Conservation (phyloP, 2,797 vertebrate species). For the Falco cherrug region DNA sequence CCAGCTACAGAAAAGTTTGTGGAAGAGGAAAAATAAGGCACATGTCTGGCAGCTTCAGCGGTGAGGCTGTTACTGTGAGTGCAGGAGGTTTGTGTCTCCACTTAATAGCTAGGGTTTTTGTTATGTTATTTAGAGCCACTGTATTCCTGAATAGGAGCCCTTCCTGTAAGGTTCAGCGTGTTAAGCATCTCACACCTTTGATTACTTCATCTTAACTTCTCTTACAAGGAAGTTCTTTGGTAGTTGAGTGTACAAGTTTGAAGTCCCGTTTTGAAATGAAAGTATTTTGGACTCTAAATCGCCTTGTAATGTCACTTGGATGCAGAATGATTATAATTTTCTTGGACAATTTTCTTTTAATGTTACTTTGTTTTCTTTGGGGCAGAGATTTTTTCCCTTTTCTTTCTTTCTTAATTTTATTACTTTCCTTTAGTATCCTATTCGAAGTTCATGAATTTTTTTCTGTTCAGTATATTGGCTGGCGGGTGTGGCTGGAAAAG, state of each 20-base stretch:
- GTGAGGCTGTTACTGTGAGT: not conserved
- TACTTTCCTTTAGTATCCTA: not conserved
- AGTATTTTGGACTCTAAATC: not conserved
- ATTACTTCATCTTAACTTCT: not conserved
- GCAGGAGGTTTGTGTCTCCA: not conserved
- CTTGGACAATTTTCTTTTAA: not conserved
- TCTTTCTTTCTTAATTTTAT: not conserved
- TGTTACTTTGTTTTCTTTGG: not conserved
- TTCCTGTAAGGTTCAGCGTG: not conserved
- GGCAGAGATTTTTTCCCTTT: not conserved
- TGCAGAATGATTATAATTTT: not conserved
- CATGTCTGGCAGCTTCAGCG: fast-evolving
- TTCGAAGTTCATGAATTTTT: not conserved
- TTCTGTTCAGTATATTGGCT: not conserved
- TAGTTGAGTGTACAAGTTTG: not conserved
- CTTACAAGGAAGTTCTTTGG: not conserved
- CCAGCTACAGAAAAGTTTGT: not conserved
- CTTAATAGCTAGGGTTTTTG: not conserved
- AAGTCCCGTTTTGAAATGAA: not conserved
- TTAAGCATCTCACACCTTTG: not conserved
- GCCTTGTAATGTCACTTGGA: not conserved
- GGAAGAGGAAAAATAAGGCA: fast-evolving
- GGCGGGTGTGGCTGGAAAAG: not conserved
- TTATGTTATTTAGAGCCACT: not conserved
- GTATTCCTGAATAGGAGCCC: not conserved